These are phyloP conservation scores for Aix galericulata DNA, from an alignment of 2,113 vertebrate species.

Conservation along the genomic window DNA sequence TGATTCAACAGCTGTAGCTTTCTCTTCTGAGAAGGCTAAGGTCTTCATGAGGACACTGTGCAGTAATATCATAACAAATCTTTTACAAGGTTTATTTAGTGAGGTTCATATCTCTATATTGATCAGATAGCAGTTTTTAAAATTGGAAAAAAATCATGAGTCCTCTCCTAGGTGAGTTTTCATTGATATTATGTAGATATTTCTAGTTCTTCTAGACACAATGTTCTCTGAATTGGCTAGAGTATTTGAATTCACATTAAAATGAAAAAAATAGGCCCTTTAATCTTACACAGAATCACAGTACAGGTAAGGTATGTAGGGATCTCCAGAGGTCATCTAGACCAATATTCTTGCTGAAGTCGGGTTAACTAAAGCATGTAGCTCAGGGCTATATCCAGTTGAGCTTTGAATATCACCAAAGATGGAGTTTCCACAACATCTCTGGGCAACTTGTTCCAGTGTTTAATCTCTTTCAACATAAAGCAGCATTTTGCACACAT, in stretches of 20 bases:
- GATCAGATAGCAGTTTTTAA: neutral
- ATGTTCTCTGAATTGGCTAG: neutral
- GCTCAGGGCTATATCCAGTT: neutral
- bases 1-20: neutral
- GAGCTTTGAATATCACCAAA: neutral
- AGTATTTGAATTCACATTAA: neutral
- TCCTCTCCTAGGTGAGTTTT: fast-evolving
- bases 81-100: neutral
- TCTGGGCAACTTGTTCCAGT: neutral
- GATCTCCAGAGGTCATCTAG: fast-evolving
- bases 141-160: neutral
- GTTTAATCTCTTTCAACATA: neutral
- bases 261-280: neutral
- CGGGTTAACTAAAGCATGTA: neutral
- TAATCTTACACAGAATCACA: neutral
- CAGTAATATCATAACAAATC: neutral
- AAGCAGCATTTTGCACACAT: neutral
- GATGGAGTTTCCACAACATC: neutral
- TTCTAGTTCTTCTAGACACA: neutral
- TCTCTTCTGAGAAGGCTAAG: neutral
- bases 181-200: neutral
- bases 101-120: neutral
- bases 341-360: neutral
- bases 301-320: neutral
- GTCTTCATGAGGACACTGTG: neutral